Conservation (phyloP, 1,140 invertebrate genomes). For the Drosophila lowei region DNA sequence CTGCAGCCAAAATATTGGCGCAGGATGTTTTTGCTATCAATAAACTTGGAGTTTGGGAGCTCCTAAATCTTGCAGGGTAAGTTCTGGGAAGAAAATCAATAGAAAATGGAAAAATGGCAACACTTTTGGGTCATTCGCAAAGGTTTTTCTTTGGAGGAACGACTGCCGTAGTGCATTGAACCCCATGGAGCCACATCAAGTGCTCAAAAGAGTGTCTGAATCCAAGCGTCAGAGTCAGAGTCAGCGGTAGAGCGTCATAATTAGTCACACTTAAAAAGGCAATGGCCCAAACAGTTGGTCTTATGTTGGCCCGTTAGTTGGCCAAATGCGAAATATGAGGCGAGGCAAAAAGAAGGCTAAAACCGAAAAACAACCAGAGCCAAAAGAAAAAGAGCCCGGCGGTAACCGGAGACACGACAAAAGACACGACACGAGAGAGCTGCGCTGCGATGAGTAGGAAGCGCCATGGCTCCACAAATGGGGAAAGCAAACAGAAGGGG, state of each 20-base stretch:
- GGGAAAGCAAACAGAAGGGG: slow-evolving; percentile 39
- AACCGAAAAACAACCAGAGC: slow-evolving; percentile 14
- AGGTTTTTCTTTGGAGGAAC: slow-evolving; percentile 7
- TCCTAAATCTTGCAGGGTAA: slow-evolving; percentile 25
- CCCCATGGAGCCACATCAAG: slow-evolving; percentile 10
- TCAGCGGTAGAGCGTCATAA: slow-evolving; percentile 47
- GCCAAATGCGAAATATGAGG: slow-evolving; percentile 67
- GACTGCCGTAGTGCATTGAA: slow-evolving; percentile 52
- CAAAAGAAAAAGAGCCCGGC: background rate
- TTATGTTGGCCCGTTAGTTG: slow-evolving; percentile 60
- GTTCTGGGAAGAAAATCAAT: slow-evolving; percentile 48
- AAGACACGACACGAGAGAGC: slow-evolving; percentile 18
- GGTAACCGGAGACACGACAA: slow-evolving; percentile 55
- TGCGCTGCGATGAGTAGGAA: slow-evolving; percentile 38
- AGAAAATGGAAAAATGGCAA: slow-evolving; percentile 39
- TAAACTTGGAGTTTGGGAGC: slow-evolving; percentile 7
- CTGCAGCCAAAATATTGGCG: slow-evolving; percentile 67
- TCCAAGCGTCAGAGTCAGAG: slow-evolving; percentile 4
- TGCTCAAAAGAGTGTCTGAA: background rate
- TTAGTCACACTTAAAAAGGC: slow-evolving; percentile 79
- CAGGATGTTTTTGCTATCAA: slow-evolving; percentile 22
- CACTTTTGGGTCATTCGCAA: slow-evolving; percentile 13
- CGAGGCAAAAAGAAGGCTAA: slow-evolving; percentile 40
- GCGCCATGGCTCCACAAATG: slow-evolving; percentile 24
- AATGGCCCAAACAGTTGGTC: slow-evolving; percentile 66